Conservation (phyloP, 2,113 vertebrate genomes). For the Planiliza haematocheilus region DNA sequence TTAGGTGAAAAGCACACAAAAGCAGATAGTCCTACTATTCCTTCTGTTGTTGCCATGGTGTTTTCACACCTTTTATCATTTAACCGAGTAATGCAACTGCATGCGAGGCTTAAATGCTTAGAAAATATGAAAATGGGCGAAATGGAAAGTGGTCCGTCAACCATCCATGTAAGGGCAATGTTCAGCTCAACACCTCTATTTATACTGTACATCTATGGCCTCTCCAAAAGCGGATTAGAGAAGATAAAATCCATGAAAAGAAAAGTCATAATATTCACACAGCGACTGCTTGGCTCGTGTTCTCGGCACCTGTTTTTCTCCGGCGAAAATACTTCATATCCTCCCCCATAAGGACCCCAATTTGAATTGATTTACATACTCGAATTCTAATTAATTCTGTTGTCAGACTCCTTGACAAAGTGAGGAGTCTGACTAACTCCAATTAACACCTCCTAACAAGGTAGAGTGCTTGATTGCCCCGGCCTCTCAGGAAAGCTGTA, state of each 20-base stretch:
- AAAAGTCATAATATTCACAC: conserved; percentile 73
- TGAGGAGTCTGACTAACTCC: conserved; percentile 95
- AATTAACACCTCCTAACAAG: conserved; percentile 99
- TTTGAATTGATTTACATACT: conserved; percentile 84
- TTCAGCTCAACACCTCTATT: conserved; percentile 68
- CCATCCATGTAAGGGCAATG: conserved; percentile 46
- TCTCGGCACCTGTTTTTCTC: conserved; percentile 70
- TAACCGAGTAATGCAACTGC: conserved; percentile 55
- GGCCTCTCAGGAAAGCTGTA: conserved; percentile 89
- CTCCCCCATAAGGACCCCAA: conserved; percentile 66
- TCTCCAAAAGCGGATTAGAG: conserved; percentile 63
- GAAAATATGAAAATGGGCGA: conserved; percentile 38
- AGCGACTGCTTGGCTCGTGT: conserved; percentile 60
- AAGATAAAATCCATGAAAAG: conserved; percentile 64
- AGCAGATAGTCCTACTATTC: conserved; percentile 44
- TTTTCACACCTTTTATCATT: conserved; percentile 72
- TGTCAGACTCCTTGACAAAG: conserved; percentile 94
- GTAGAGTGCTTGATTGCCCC: conserved; percentile 90
- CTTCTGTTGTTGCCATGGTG: conserved; percentile 69
- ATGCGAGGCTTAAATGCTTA: conserved; percentile 29
- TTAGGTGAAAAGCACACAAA: conserved; percentile 50
- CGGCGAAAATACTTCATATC: conserved; percentile 68
- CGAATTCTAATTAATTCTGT: conserved; percentile 86
- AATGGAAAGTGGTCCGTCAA: conserved; percentile 50
- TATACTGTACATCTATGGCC: conserved; percentile 38